A percentile compares a stretch with the other conserved stretches of the same genome.
These are phyloP conservation scores for Dichetophora obliterata DNA, from an alignment of 2,888 invertebrate species.

Conservation along the genomic window DNA sequence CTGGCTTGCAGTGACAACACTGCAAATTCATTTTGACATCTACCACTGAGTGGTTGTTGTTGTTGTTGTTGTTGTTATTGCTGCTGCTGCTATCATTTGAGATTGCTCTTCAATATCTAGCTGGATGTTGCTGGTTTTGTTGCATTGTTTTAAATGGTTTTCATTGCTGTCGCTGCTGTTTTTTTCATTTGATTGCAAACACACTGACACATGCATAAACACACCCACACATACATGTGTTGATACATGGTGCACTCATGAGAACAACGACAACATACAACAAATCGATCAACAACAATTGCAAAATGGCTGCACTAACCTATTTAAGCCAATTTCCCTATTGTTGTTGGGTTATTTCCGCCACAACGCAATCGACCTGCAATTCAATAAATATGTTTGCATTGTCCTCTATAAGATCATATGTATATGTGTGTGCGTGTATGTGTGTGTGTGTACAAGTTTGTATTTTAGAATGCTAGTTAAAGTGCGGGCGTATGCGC, in stretches of 20 bases:
- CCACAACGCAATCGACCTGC: neutral
- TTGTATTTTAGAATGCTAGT: neutral
- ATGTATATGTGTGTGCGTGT: neutral
- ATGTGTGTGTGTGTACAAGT: too few species aligned
- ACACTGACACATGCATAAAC: neutral
- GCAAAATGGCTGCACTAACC: slow-evolving; percentile 8
- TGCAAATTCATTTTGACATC: slow-evolving; percentile 7
- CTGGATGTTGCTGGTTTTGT: neutral
- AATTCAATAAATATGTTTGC: neutral
- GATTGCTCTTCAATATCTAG: neutral
- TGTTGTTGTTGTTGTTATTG: neutral
- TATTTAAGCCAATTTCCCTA: slow-evolving; percentile 15
- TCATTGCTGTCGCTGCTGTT: neutral
- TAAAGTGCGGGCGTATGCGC: neutral
- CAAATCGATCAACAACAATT: neutral
- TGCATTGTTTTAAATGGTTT: neutral
- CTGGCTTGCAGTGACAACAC: neutral
- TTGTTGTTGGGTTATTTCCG: neutral
- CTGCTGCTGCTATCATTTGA: neutral
- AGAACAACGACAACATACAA: neutral
- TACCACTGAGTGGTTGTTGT: neutral
- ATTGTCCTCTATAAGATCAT: neutral
- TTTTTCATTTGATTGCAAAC: neutral
- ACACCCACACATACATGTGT: neutral
- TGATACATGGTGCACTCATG: slow-evolving; percentile 4